Percentiles rank a stretch among this genome's conserved stretches.
phyloP scores from a whole-genome alignment of 2,797 vertebrate genomes.

The Yasuhikotakia modesta region DNA sequence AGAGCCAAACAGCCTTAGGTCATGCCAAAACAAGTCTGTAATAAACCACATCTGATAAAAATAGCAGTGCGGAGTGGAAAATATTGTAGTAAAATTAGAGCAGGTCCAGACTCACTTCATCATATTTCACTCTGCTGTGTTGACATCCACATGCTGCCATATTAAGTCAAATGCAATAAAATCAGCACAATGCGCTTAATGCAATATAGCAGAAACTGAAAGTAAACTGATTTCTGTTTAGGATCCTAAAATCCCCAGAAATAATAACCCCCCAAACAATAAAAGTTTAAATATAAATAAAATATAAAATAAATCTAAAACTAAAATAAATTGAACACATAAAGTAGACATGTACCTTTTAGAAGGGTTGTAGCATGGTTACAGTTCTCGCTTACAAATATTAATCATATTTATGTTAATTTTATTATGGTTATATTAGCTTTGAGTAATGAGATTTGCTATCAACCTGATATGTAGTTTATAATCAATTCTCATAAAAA shows the following conservation, averaged over 20 bases:
- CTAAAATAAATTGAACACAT: too few relatives aligned
- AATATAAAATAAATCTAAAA: too few relatives aligned
- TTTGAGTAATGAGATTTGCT: too few relatives aligned
- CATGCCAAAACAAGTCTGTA: slow-evolving; percentile 47
- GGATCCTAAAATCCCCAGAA: too few relatives aligned
- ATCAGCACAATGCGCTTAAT: background rate
- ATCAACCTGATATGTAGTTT: background rate
- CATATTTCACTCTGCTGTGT: slow-evolving; percentile 7
- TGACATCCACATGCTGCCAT: slow-evolving; percentile 1
- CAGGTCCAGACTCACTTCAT: slow-evolving; percentile 24
- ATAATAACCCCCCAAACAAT: too few relatives aligned
- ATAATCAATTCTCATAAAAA: background rate
- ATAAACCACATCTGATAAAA: slow-evolving; percentile 43
- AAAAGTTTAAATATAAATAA: background rate
- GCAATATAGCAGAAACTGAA: background rate
- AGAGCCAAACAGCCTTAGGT: slow-evolving; percentile 33
- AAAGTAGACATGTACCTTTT: background rate
- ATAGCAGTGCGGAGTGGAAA: slow-evolving; percentile 47
- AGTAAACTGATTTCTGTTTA: background rate
- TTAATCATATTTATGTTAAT: too few relatives aligned
- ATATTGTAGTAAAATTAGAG: slow-evolving; percentile 42
- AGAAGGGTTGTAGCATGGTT: background rate
- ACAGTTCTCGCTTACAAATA: too few relatives aligned
- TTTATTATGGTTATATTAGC: too few relatives aligned
- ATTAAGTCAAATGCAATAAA: background rate